Base-by-base conservation (phyloP, 2,888 invertebrate species). In the Camptogramma bilineatum region DNA sequence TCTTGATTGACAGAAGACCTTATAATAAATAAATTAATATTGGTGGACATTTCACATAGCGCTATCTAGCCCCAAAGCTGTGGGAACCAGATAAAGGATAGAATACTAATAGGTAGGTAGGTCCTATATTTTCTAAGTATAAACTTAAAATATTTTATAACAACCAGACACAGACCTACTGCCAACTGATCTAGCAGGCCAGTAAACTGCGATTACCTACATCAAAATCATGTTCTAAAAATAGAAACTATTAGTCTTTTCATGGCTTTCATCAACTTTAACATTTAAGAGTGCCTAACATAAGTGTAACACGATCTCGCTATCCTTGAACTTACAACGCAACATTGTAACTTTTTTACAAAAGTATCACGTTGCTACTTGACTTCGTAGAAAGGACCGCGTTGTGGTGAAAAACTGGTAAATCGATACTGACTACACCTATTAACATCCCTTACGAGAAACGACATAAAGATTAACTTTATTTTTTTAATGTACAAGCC, bases 311-410 rank as follows among this genome's bases (percentile, higher is more conserved):
- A 52, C 60, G 70, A 78, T 75, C 74, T 70, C 58, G 56, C 64
- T 75, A 60, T 72, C 80, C 77, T 80, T 80, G 76, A 80, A 81
- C 80, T 79, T 73, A 78, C 75, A 72, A 75, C 64, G 81, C 81
- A 83, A 87, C 83, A 79, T 80, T 83, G 83, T 87, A 81, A 78
- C 79, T 76, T 72, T 76, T 65, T 72, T 70, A 79, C 69, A 75
- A 80, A 81, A 79, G 82, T 88, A 88, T 89, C 86, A 79, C 64
- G 80, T 90, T 87, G 70, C 88, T 72, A 78, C 76, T 79, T 69
- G 71, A 73, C 71, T 88, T 87, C 86, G 80, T 78, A 78, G 87
- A 88, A 90, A 72, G 31, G 52, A 55, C 51, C 77, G 71, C 74
- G 80, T 82, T 80, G 83, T 78, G 72, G 69, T 69, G 51, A 62